These are phyloP conservation scores for Pecten maximus DNA, from an alignment of 2,888 invertebrate genomes.

Conservation along the genomic window DNA sequence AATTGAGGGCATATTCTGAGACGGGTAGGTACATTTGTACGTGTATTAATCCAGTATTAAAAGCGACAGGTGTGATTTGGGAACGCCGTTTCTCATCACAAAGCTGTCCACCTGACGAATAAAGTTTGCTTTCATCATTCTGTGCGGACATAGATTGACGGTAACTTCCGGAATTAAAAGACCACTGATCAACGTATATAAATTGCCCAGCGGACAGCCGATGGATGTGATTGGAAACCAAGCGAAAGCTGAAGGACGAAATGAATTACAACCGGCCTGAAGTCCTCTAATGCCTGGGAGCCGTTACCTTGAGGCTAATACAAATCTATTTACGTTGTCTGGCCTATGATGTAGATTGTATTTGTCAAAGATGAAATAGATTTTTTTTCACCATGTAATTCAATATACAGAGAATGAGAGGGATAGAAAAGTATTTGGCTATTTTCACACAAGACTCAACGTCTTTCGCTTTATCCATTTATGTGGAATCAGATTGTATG, in stretches of 20 bases:
- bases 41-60: background rate
- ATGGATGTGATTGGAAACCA: background rate
- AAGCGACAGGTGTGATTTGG: slow-evolving; percentile 17
- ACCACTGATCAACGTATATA: background rate
- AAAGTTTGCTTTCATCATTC: background rate
- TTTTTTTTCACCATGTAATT: slow-evolving; percentile 16
- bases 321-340: slow-evolving; percentile 32
- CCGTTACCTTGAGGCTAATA: background rate
- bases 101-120: background rate
- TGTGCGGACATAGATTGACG: background rate
- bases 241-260: slow-evolving; percentile 15
- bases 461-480: slow-evolving; percentile 5
- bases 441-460: background rate
- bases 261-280: slow-evolving; percentile 1
- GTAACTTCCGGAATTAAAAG: slow-evolving; percentile 23
- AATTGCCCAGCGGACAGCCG: slow-evolving; percentile 5
- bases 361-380: slow-evolving; percentile 14
- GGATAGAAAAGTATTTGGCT: slow-evolving; percentile 13
- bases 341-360: slow-evolving; percentile 32
- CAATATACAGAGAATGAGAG: background rate
- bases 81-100: background rate
- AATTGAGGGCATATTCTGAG: background rate
- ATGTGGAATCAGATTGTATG: background rate
- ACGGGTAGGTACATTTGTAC: background rate
- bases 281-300: background rate